Evolutionary conservation across 2,797 vertebrate species (phyloP), one percentile per base, ranked within the genome.

Genomic region (Chaunax sp.): DNA sequence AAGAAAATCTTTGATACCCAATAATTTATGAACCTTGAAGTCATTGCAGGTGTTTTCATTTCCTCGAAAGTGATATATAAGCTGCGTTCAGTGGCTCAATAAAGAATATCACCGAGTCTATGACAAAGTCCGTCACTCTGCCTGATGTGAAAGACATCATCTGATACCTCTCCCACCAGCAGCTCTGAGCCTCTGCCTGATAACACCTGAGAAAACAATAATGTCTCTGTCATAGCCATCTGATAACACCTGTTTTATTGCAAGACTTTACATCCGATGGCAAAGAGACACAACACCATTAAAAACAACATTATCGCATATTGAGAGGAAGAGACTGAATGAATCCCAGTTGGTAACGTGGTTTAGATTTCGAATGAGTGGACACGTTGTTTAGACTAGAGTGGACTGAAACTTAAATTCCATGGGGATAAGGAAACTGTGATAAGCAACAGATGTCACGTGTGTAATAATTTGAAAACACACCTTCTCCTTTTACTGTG

Each of bases 171-270:
- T 79, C 57, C 75, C 64, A 7, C 61, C 2, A 8, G n/a, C 49
- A 40, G 23, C 47, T 66, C 83, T 37, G 60, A 72, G 64, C 78
- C 71, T 65, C 71, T 38, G 57, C 68, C 69, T 47, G 60, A 81
- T 59, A 16, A 73, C 92, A 92, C 88, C 93, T 94, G 93, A 82
- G 85, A 87, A 78, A 93, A 94, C 90, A 93, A 52, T 52, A 64
- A 58, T 64, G 69, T 60, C 81, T 69, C 61, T 53, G 49, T 79
- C 80, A 75, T 18, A 69, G 55, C 50, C 78, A 43, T 75, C 82
- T 50, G 69, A 77, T 72, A 81, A 85, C 80, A 78, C 63, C 51
- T 23, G 60, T 74, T 53, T 87, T 87, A 90, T 68, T 86, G 56
- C 66, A 85, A 56, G 72, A 81, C 74, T 83, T 55, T 43, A 62